Evolutionary conservation across 2,797 vertebrate species (phyloP).

Genomic region (Dryobates pubescens): DNA sequence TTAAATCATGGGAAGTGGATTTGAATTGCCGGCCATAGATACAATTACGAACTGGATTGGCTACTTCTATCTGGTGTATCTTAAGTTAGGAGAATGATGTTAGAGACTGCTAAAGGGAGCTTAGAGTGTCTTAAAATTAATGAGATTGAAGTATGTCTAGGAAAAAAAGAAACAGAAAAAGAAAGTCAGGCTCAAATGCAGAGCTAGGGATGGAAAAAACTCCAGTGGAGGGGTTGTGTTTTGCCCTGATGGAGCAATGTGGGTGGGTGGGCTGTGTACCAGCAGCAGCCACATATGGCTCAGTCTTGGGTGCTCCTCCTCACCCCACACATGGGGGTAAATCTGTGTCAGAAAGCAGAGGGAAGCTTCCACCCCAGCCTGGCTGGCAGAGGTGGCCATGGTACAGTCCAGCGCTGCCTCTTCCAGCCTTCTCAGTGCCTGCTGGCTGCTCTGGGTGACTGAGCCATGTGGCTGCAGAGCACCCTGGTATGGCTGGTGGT

Average conservation of each 20-base stretch:
- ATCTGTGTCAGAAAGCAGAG: neutral
- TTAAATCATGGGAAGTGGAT: constrained; percentile 58
- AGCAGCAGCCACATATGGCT: neutral
- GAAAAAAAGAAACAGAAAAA: constrained; percentile 12
- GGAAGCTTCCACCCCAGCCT: neutral
- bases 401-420: rapidly evolving
- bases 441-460: neutral
- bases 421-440: neutral
- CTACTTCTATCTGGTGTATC: constrained; percentile 8
- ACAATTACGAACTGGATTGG: neutral
- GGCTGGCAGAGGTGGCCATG: neutral
- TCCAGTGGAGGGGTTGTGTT: neutral
- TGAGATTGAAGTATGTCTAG: neutral
- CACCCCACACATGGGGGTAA: too few species aligned
- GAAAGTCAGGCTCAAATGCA: neutral
- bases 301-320: neutral
- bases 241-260: neutral
- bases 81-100: constrained; percentile 41
- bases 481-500: rapidly evolving
- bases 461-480: rapidly evolving
- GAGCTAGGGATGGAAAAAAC: neutral
- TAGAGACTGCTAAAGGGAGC: constrained; percentile 32
- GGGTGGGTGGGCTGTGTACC: neutral
- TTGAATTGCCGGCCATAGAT: constrained; percentile 49
- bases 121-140: constrained; percentile 50